phyloP scores from a whole-genome alignment of 2,888 invertebrate genomes.

The Agrotis ipsilon region DNA sequence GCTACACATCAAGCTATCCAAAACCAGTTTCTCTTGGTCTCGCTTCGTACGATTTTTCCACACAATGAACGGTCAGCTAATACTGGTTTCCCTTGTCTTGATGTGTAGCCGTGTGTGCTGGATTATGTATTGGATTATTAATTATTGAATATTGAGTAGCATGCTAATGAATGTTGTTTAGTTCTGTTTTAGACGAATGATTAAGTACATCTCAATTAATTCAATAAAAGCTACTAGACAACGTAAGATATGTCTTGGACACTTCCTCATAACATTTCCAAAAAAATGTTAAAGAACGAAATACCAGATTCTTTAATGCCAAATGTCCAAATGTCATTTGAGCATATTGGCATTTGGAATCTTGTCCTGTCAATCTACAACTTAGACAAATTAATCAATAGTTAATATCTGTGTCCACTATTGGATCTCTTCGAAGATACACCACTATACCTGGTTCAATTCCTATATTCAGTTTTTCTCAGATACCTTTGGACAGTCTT shows the following conservation, averaged over 20 bases:
- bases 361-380: neutral
- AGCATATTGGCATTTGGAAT: conserved; percentile 12
- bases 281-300: neutral
- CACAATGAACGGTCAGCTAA: too few species aligned
- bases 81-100: too few species aligned
- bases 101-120: too few species aligned
- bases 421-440: neutral
- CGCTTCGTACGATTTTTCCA: too few species aligned
- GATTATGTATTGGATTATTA: neutral
- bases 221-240: neutral
- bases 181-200: neutral
- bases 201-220: neutral
- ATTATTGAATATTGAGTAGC: neutral
- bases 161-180: neutral
- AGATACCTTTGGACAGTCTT: too few species aligned
- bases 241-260: neutral
- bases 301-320: too few species aligned
- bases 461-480: too few species aligned
- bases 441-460: neutral
- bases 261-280: conserved; percentile 16
- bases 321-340: too few species aligned
- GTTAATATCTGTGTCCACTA: neutral
- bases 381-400: neutral
- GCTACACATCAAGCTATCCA: too few species aligned
- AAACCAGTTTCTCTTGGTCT: too few species aligned